These are phyloP conservation scores for Stramonita haemastoma DNA, from an alignment of 2,888 invertebrate genomes.

Conservation along the genomic window DNA sequence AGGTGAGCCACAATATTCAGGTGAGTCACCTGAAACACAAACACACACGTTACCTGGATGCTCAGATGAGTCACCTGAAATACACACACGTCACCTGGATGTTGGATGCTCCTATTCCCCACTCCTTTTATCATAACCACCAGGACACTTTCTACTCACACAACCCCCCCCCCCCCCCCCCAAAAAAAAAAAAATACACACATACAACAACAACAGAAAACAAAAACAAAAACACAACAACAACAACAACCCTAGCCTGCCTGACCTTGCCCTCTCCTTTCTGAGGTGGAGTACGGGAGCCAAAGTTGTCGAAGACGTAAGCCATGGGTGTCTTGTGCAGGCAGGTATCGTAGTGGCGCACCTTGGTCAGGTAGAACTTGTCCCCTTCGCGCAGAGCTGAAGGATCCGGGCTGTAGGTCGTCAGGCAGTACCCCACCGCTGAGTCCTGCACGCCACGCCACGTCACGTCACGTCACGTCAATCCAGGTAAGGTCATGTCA, in stretches of 20 bases:
- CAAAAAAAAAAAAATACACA: neutral
- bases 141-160: too few relatives aligned
- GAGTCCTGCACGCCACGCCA: constrained; percentile 22
- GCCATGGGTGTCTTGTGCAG: neutral
- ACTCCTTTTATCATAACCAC: too few relatives aligned
- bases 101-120: too few relatives aligned
- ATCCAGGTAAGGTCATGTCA: too few relatives aligned
- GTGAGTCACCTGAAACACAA: too few relatives aligned
- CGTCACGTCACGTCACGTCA: too few relatives aligned
- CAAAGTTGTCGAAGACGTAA: constrained; percentile 19
- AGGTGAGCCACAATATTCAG: too few relatives aligned
- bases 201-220: neutral
- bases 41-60: too few relatives aligned
- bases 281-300: neutral
- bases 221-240: too few relatives aligned
- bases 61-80: too few relatives aligned
- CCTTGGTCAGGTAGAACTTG: constrained; percentile 30
- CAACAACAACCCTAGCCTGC: too few relatives aligned
- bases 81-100: too few relatives aligned
- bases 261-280: neutral
- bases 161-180: neutral
- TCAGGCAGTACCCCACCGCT: constrained; percentile 24
- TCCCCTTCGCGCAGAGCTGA: neutral
- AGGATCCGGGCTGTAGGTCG: constrained; percentile 19
- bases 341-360: constrained; percentile 24